These are phyloP conservation scores for Aphaenogaster rudis DNA, from an alignment of 1,140 invertebrate species.

Conservation along the genomic window DNA sequence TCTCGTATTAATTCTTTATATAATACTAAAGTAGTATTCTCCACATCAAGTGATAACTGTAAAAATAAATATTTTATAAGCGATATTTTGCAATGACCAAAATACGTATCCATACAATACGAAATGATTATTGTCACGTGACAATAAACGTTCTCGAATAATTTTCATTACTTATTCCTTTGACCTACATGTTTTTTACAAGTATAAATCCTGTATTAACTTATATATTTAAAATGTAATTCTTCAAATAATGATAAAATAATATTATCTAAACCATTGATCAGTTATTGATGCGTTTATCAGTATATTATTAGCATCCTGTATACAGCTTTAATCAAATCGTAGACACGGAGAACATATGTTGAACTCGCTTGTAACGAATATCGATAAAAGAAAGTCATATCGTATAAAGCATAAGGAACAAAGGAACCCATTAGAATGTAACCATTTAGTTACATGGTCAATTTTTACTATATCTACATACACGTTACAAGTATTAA, in stretches of 20 bases:
- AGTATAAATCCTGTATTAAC: neutral
- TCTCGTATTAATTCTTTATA: too few relatives aligned
- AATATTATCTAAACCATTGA: neutral
- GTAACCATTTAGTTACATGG: neutral
- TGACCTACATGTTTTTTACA: neutral
- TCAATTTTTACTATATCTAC: neutral
- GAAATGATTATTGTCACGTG: neutral
- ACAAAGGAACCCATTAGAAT: neutral
- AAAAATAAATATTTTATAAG: neutral
- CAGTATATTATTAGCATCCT: neutral
- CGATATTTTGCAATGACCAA: neutral
- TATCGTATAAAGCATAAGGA: neutral
- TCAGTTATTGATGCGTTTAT: neutral
- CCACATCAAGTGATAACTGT: neutral
- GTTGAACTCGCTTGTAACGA: neutral
- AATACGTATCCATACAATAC: neutral
- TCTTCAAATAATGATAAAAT: conserved; percentile 14
- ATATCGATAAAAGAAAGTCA: conserved; percentile 14
- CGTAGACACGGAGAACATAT: neutral
- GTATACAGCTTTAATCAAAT: neutral
- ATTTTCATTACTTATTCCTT: neutral
- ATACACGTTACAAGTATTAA: neutral
- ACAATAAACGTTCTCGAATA: neutral
- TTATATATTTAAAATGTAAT: conserved; percentile 1
- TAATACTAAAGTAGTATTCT: neutral